Conservation (phyloP, 2,888 invertebrate genomes). For the Rugalucina vietnamica region DNA sequence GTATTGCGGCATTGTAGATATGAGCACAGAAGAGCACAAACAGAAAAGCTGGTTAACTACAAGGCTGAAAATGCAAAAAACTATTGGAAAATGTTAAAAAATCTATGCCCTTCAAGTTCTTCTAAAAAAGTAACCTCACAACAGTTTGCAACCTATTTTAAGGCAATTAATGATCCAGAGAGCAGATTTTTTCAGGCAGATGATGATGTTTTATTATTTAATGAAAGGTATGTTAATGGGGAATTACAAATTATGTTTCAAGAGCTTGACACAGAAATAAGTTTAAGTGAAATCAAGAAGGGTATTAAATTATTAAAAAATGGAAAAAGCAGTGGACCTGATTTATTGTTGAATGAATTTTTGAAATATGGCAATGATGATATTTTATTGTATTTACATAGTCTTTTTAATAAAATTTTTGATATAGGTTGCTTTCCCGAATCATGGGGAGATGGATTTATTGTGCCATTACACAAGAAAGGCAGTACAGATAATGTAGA, state of each 20-base stretch:
- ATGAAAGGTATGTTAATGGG: background rate
- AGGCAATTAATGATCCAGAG: background rate
- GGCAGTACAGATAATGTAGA: constrained; percentile 5
- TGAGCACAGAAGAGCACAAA: background rate
- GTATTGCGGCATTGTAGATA: background rate
- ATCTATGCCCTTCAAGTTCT: background rate
- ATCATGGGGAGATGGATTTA: constrained; percentile 10
- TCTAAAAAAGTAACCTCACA: background rate
- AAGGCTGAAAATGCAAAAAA: background rate
- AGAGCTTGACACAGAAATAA: background rate
- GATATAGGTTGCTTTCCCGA: constrained; percentile 7
- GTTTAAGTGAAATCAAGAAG: background rate
- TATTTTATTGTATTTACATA: background rate
- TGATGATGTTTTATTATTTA: background rate
- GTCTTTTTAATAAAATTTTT: constrained; percentile 13
- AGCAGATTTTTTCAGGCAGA: background rate
- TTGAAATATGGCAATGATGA: constrained; percentile 15
- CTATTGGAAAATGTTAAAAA: constrained; percentile 1
- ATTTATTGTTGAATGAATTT: constrained; percentile 20
- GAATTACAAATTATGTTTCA: background rate
- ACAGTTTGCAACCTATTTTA: background rate
- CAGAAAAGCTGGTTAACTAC: background rate
- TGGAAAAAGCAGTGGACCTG: constrained; percentile 12
- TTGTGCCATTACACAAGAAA: constrained; percentile 22
- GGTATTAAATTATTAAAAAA: constrained; percentile 3